These are phyloP conservation scores for Agrotis ipsilon DNA, from an alignment of 2,888 invertebrate genomes.

Conservation along the genomic window DNA sequence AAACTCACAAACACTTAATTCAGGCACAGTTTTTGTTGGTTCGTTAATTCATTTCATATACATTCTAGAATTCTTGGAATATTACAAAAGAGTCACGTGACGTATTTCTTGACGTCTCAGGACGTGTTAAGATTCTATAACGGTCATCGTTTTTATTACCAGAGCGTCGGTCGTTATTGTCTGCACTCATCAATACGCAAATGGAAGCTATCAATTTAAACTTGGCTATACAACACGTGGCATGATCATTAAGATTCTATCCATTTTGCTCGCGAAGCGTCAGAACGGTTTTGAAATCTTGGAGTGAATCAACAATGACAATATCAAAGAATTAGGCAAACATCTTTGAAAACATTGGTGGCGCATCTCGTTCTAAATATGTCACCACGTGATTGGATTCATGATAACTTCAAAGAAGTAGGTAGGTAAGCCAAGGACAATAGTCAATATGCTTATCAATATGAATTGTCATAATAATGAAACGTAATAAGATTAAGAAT, in stretches of 20 bases:
- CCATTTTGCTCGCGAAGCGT: background rate
- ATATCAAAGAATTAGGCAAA: background rate
- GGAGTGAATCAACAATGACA: background rate
- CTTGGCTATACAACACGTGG: slow-evolving; percentile 5
- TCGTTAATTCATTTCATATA: background rate
- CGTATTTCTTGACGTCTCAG: slow-evolving; percentile 3
- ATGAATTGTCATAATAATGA: slow-evolving; percentile 4
- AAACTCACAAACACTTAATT: background rate
- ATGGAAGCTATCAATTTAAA: slow-evolving; percentile 34
- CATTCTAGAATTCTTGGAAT: slow-evolving; percentile 5
- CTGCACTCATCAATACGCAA: slow-evolving; percentile 45
- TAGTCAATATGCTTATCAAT: slow-evolving; percentile 30
- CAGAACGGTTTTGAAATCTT: background rate
- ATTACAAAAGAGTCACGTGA: slow-evolving; percentile 12
- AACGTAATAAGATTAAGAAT: slow-evolving; percentile 3
- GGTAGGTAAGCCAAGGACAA: slow-evolving; percentile 15
- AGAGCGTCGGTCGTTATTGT: slow-evolving; percentile 45
- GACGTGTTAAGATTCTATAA: slow-evolving; percentile 32
- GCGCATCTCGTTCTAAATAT: background rate
- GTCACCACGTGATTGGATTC: background rate
- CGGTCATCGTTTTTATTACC: slow-evolving; percentile 46
- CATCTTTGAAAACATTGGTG: background rate
- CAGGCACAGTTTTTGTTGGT: background rate
- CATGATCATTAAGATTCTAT: slow-evolving; percentile 15
- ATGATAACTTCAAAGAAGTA: background rate